These are phyloP conservation scores for Nebria salina DNA, from an alignment of 2,888 invertebrate genomes.

Conservation along the genomic window DNA sequence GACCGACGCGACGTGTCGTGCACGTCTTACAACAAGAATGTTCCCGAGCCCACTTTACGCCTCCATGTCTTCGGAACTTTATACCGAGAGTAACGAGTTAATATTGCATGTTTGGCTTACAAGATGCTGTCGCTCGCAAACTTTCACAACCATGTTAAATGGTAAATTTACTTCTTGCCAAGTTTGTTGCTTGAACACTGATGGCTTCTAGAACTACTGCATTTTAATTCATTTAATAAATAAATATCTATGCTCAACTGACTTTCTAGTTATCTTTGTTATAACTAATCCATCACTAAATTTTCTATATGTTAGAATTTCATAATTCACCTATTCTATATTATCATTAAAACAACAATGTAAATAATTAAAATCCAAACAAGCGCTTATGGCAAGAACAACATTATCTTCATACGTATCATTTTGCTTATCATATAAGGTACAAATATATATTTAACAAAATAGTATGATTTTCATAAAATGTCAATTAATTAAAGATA, in stretches of 20 bases:
- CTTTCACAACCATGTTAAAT: constrained; percentile 4
- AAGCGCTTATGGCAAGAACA: too few relatives aligned
- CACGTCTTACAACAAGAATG: not conserved
- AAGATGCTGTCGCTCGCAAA: constrained; percentile 7
- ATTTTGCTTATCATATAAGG: too few relatives aligned
- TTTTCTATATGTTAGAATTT: too few relatives aligned
- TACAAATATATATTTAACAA: too few relatives aligned
- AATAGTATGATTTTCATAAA: too few relatives aligned
- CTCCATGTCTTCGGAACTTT: not conserved
- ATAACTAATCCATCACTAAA: too few relatives aligned
- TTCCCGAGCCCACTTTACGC: not conserved
- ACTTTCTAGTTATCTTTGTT: not conserved
- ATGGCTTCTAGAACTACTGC: not conserved
- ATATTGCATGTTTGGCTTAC: constrained; percentile 28
- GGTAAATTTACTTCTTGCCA: constrained; percentile 5
- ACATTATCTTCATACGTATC: too few relatives aligned
- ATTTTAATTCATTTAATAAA: constrained; percentile 6
- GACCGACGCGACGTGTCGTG: constrained; percentile 18
- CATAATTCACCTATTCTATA: too few relatives aligned
- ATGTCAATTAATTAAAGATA: too few relatives aligned
- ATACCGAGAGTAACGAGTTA: constrained; percentile 16
- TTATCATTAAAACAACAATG: too few relatives aligned
- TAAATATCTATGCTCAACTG: not conserved
- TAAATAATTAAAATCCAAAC: too few relatives aligned
- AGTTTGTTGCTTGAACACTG: constrained; percentile 14